phyloP scores from a whole-genome alignment of 2,797 vertebrate genomes.

The Poeciliopsis turneri region DNA sequence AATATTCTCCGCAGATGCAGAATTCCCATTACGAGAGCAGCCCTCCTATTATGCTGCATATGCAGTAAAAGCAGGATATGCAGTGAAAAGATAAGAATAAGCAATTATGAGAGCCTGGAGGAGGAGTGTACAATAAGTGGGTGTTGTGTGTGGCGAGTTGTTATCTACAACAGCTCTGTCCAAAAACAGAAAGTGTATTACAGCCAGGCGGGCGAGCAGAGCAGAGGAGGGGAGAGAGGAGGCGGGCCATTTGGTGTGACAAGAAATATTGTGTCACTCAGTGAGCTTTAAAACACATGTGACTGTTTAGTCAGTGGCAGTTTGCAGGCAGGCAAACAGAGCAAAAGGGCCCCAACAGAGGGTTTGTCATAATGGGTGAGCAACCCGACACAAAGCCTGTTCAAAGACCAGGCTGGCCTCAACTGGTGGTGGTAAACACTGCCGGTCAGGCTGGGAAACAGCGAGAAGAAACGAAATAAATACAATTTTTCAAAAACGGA shows the following conservation, averaged over 20 bases:
- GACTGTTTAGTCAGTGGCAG: slow-evolving; percentile 76
- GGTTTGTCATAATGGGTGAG: slow-evolving; percentile 78
- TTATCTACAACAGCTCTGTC: slow-evolving; percentile 68
- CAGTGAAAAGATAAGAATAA: slow-evolving; percentile 66
- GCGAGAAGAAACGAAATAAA: slow-evolving; percentile 38
- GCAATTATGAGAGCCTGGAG: slow-evolving; percentile 68
- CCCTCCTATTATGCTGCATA: slow-evolving; percentile 49
- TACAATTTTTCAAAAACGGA: slow-evolving; percentile 28
- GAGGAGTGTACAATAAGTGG: slow-evolving; percentile 64
- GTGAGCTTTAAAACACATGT: slow-evolving; percentile 76
- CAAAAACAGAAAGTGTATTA: slow-evolving; percentile 66
- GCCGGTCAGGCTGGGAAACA: slow-evolving; percentile 59
- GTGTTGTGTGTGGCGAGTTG: slow-evolving; percentile 57
- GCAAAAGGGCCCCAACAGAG: slow-evolving; percentile 71
- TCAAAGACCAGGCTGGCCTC: slow-evolving; percentile 74
- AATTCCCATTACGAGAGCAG: slow-evolving; percentile 62
- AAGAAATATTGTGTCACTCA: slow-evolving; percentile 73
- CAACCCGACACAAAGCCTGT: slow-evolving; percentile 76
- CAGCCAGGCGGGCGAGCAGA: slow-evolving; percentile 28
- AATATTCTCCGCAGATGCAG: slow-evolving; percentile 65
- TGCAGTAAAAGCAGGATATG: slow-evolving; percentile 62
- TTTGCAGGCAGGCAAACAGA: slow-evolving; percentile 77
- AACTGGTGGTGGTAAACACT: slow-evolving; percentile 74
- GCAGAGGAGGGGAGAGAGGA: slow-evolving; percentile 41
- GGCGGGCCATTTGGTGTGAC: slow-evolving; percentile 48